Evolutionary conservation across 2,113 vertebrate species (phyloP).

Genomic region (Talpa occidentalis): DNA sequence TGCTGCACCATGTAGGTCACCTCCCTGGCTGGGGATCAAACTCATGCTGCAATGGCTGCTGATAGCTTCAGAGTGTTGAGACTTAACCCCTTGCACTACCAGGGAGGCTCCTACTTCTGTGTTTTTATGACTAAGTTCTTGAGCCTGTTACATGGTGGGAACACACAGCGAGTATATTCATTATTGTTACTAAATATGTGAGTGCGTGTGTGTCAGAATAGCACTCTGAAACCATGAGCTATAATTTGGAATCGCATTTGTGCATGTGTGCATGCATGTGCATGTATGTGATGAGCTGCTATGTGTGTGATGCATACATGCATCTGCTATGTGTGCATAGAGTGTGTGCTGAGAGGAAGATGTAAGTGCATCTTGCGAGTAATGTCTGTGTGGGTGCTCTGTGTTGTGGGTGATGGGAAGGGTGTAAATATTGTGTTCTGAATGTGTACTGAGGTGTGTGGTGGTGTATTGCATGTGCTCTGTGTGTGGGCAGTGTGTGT

Average conservation of each 20-base stretch:
- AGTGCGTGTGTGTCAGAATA: neutral
- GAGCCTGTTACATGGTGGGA: neutral
- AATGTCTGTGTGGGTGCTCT: accelerated
- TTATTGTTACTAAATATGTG: accelerated
- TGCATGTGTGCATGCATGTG: too few relatives aligned
- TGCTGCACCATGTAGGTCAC: too few relatives aligned
- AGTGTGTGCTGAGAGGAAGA: accelerated
- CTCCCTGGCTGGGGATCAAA: too few relatives aligned
- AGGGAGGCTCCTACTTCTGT: too few relatives aligned
- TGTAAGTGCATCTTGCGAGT: too few relatives aligned
- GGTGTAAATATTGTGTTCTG: too few relatives aligned
- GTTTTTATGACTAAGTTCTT: neutral
- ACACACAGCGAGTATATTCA: neutral
- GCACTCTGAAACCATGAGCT: neutral
- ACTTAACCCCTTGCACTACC: too few relatives aligned
- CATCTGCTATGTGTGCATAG: neutral
- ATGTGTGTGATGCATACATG: accelerated
- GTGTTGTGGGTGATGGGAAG: neutral
- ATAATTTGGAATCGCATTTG: neutral
- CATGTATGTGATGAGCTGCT: too few relatives aligned
- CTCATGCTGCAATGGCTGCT: too few relatives aligned
- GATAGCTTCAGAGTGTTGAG: too few relatives aligned
- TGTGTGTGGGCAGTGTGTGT: accelerated
- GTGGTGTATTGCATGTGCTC: neutral
- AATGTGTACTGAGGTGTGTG: neutral